Evolutionary conservation across 35 echinoderm and acorn worm species (phyloP), one percentile per base, ranked within the genome.

Genomic region (Ophioderma brevispina): DNA sequence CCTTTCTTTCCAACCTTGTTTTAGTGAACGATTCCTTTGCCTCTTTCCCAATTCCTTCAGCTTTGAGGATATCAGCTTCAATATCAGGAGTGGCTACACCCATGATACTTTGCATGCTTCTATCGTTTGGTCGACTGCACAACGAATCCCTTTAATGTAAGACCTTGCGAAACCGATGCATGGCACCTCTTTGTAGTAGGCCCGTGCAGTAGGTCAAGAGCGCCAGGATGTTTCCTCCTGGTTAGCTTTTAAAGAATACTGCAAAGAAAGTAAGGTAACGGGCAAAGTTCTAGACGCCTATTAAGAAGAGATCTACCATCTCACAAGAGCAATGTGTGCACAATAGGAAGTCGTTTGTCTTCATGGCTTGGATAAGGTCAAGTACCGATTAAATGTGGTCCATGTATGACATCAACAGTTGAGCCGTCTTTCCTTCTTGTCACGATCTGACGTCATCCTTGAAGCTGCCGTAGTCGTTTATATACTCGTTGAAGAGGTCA

Each of bases 111-210:
- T 0, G 92, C 90, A 83, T 81, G 80, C 75, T 89, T 96, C 90
- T 23, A 96, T 96, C 0, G 94, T 96, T 52, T 96, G 92, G 40
- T 96, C 94, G 19, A 96, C 94, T 6, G 78, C 79, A 81, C 94
- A 89, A 39, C 85, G 78, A 85, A 77, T 89, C 8, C 94, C 94
- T 46, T 46, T 46, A n/a, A n/a, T n/a, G n/a, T n/a, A n/a, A n/a
- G n/a, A n/a, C n/a, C n/a, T n/a, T 63, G 92, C 89, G 55, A n/a
- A n/a, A n/a, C 75, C 76, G 37, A 94, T n/a, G n/a, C n/a, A n/a
- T 31, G 1, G 33, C 92, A 84, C 87, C 80, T 63, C 5, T 39
- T 41, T 56, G 17, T 17, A 94, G 80, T 13, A n/a, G n/a, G n/a
- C n/a, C n/a, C n/a, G n/a, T n/a, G n/a, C n/a, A n/a, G n/a, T n/a